Percentiles rank a stretch among this genome's conserved stretches.
Conservation (phyloP, 1,140 invertebrate genomes). For the Drosophila paulistorum region DNA sequence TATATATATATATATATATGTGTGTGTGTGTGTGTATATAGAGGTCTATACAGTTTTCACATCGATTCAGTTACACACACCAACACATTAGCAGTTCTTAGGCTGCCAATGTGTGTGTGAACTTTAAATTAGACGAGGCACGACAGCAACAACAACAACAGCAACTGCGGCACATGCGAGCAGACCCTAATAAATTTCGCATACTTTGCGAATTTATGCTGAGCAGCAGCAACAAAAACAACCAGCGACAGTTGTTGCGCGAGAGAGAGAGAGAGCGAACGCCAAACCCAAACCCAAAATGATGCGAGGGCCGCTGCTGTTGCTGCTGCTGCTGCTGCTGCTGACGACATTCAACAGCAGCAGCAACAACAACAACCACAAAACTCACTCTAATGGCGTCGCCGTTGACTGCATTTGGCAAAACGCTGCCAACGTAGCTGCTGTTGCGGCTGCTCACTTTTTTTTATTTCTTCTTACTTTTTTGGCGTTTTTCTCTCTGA, state of each 20-base stretch:
- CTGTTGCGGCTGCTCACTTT: slow-evolving; percentile 49
- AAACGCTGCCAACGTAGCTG: slow-evolving; percentile 48
- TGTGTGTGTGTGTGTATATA: background rate
- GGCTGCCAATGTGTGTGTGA: slow-evolving; percentile 53
- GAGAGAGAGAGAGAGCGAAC: background rate
- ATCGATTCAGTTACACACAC: slow-evolving; percentile 61
- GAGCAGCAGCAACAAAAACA: slow-evolving; percentile 61
- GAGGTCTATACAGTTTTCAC: slow-evolving; percentile 7
- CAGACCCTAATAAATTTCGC: slow-evolving; percentile 81
- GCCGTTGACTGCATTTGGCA: slow-evolving; percentile 67
- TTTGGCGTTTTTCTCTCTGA: slow-evolving; percentile 52
- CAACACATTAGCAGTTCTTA: slow-evolving; percentile 23
- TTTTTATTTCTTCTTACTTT: slow-evolving; percentile 30
- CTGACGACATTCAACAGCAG: too few species aligned
- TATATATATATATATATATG: background rate
- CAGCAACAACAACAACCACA: slow-evolving; percentile 19
- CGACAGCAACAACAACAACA: slow-evolving; percentile 47
- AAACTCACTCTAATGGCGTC: slow-evolving; percentile 59
- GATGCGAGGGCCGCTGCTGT: slow-evolving; percentile 27
- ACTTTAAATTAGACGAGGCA: slow-evolving; percentile 79
- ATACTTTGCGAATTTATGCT: slow-evolving; percentile 81
- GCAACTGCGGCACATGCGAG: slow-evolving; percentile 54
- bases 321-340: slow-evolving; percentile 27
- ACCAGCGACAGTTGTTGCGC: slow-evolving; percentile 67
- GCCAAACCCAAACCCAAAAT: slow-evolving; percentile 48